These are phyloP conservation scores for Plecturocebus donacophilus DNA, from an alignment of 2,113 vertebrate genomes.

Conservation along the genomic window DNA sequence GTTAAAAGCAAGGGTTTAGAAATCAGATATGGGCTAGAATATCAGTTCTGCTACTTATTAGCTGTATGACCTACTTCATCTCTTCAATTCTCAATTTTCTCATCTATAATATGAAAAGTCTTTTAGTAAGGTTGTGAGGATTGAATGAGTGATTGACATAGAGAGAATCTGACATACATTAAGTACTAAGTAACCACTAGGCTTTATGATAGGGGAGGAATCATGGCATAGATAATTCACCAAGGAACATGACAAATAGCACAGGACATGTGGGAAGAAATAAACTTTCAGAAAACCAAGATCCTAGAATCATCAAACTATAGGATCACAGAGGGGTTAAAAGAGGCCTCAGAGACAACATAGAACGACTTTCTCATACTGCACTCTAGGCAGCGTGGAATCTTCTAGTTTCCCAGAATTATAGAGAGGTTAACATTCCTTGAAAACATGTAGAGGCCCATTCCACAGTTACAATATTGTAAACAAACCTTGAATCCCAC, in stretches of 20 bases:
- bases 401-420: not conserved
- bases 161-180: not conserved
- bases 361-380: not conserved
- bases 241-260: not conserved
- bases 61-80: not conserved
- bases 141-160: not conserved
- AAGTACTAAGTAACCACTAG: not conserved
- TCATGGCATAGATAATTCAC: not conserved
- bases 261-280: not conserved
- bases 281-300: not conserved
- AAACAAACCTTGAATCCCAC: not conserved
- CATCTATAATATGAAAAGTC: not conserved
- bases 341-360: not conserved
- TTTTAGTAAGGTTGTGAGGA: not conserved
- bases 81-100: not conserved
- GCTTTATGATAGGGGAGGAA: no score
- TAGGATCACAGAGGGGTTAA: not conserved
- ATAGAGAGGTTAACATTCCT: not conserved
- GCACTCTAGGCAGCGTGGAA: not conserved
- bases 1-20: not conserved
- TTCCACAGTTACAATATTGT: not conserved
- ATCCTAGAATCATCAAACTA: not conserved
- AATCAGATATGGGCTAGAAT: not conserved
- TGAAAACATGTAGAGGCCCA: not conserved
- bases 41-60: not conserved